Evolutionary conservation across 2,888 invertebrate genomes (phyloP), one percentile per base, ranked within the genome.

Genomic region (Xestia rhomboidea): DNA sequence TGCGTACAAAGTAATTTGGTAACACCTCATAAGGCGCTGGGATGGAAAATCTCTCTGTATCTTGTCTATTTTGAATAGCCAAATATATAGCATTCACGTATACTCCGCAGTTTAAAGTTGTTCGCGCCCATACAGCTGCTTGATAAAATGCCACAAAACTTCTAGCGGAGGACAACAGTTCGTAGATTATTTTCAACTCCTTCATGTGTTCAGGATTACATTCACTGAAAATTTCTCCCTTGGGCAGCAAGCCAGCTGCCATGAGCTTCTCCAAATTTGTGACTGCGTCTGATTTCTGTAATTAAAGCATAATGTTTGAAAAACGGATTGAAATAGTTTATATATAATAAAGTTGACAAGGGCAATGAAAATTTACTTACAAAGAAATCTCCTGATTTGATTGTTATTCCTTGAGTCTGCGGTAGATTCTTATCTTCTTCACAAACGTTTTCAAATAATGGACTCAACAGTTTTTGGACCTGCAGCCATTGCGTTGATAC

Each of bases 1-100:
- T 96, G 87, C 97, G 96, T 88, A 98, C 97, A 93, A 97, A 98
- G 89, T 97, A 97, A 93, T 98, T 97, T 0, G 98, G 98, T 77
- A 97, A 90, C 63, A 98, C 92, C 93, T 98, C 98, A 89, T 98
- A 98, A 2, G 97, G 95, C 0, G 98, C 97, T 30, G 98, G 98
- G 63, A 98, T 84, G 13, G 97, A 96, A 66, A 98, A 89, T 86
- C 96, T 96, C 84, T 95, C 95, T 77, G 97, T 97, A 81, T 98
- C 98, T 66, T 92, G 94, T 80, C 98, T 97, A 81, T 97, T 97
- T 57, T 97, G 88, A 54, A 97, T 91, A 46, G 97, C 97, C 41
- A 97, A 93, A 82, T 97, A 97, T 71, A 98, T 93, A 34, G 97
- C 97, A 89, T 97, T 97, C 0, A 97, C 93, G 91, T 97, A 98